Base-by-base conservation (phyloP, 2,888 invertebrate species). In the Poecilus cupreus region DNA sequence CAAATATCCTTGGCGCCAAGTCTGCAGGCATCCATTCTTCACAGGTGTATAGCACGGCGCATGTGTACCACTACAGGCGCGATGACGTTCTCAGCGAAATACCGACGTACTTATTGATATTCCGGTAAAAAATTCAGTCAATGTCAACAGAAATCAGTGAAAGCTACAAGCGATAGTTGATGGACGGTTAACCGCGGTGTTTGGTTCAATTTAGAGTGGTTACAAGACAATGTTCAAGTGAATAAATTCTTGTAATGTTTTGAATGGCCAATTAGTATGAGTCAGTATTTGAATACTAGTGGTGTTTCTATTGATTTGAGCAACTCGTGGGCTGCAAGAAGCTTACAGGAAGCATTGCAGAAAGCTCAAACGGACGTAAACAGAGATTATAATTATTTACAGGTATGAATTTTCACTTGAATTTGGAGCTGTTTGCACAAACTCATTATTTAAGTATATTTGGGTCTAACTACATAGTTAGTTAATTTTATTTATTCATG, bases 241-340 rank as follows among this genome's bases (percentile, higher is more conserved):
- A 51, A 16, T 46, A 18, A 26, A 6, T 2, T 32, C 32, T 32
- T 32, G 2, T 32, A 32, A 32, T 32, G 32, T 32, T 32, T 32
- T 32, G 32, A 32, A 8, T 32, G 32, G 5, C 8, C 32, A 6
- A 60, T 11, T 20, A 49, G 81, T 79, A 88, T 89, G 87, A 86
- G 86, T 80, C 86, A 87, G 82, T 87, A 86, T 84, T 82, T 88
- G 49, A 87, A 88, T 16, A 86, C 86, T 80, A 87, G 87, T 76
- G 90, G 90, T 16, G 89, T 91, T 51, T 91, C 92, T 10, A 86
- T 91, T 78, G 91, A 92, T 86, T 87, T 91, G 78, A 90, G 91
- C 85, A 91, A 91, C 82, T 91, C 92, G 24, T 93, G 93, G 93
- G 91, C 92, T 64, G 91, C 91, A n/a, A 89, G 90, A 85, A 90